Conservation (phyloP, 2,113 vertebrate genomes). For the Edolisoma coerulescens region DNA sequence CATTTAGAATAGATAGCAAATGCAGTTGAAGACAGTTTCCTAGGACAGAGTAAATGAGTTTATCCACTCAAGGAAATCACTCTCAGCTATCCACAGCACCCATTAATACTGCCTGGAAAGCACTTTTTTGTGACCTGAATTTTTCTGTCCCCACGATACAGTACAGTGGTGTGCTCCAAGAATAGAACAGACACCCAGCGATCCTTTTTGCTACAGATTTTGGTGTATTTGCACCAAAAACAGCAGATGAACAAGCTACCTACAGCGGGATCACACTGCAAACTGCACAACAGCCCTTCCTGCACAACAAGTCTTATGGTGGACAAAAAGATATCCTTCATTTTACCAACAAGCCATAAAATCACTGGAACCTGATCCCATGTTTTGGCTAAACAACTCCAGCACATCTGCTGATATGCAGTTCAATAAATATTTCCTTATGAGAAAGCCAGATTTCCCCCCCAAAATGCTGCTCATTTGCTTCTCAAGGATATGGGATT, state of each 20-base stretch:
- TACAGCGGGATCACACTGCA: accelerated
- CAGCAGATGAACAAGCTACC: accelerated
- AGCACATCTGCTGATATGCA: background rate
- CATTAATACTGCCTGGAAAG: background rate
- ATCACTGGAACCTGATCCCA: background rate
- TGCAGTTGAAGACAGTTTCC: background rate
- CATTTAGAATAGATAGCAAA: background rate
- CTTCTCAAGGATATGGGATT: background rate
- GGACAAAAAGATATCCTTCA: background rate
- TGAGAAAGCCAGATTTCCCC: background rate
- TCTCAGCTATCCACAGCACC: background rate
- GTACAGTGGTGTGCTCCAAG: background rate
- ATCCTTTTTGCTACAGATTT: background rate
- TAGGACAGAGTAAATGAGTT: background rate
- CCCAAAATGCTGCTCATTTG: background rate
- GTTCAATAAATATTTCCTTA: background rate
- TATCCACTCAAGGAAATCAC: background rate
- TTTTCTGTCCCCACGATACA: background rate
- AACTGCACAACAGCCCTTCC: background rate
- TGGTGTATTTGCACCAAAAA: background rate
- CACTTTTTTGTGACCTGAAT: background rate
- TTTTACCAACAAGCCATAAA: background rate
- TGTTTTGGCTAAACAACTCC: background rate
- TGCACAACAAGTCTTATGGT: accelerated
- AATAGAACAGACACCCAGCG: background rate